Percentiles rank a stretch among this genome's conserved stretches.
Evolutionary conservation across 2,797 vertebrate species (phyloP).

Genomic region (Siniperca undulata): DNA sequence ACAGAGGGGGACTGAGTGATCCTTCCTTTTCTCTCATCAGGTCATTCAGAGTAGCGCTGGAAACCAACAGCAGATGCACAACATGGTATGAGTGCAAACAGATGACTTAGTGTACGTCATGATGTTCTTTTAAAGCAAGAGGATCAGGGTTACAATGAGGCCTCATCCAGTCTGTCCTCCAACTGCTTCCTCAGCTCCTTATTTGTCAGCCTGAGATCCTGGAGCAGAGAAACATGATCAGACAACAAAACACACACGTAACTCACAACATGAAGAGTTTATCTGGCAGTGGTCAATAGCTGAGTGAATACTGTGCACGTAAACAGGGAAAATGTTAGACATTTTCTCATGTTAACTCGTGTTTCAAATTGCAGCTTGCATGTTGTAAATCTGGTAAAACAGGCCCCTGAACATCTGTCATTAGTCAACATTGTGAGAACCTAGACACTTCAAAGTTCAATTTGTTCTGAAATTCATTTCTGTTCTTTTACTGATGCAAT

Average conservation of each 20-base stretch:
- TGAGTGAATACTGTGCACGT: background rate
- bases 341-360: background rate
- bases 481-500: no score
- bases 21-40: constrained; percentile 33
- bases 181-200: constrained; percentile 63
- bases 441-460: background rate
- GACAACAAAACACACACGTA: constrained; percentile 11
- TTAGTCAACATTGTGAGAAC: background rate
- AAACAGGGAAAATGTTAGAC: background rate
- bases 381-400: background rate
- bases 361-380: background rate
- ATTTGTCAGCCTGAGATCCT: constrained; percentile 73
- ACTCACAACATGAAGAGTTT: background rate
- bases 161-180: constrained; percentile 63
- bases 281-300: background rate
- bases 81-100: background rate
- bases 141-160: constrained; percentile 60
- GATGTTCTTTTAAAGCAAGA: background rate
- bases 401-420: background rate
- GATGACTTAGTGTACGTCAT: background rate
- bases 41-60: constrained; percentile 50
- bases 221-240: constrained; percentile 42
- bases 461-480: no score
- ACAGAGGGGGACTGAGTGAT: constrained; percentile 25
- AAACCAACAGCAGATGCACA: constrained; percentile 32